These are phyloP conservation scores for Forbesichthys agassizii DNA, from an alignment of 2,113 vertebrate species.

Conservation along the genomic window DNA sequence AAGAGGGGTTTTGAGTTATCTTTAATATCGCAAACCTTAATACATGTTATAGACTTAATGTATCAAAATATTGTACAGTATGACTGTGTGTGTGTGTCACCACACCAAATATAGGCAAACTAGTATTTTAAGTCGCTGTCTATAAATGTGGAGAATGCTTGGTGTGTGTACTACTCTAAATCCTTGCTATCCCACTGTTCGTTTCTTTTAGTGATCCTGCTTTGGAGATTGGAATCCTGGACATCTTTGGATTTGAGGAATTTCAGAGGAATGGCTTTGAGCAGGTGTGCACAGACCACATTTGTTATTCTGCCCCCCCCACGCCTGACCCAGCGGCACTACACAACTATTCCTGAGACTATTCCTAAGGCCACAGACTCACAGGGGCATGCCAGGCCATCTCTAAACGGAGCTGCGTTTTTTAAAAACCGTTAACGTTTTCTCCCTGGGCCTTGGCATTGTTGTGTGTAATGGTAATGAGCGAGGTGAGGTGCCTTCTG, in stretches of 20 bases:
- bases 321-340: too few relatives aligned
- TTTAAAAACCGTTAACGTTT: constrained; percentile 38
- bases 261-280: constrained; percentile 91
- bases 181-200: neutral
- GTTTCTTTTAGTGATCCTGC: constrained; percentile 75
- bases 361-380: neutral
- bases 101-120: neutral
- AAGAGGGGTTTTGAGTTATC: too few relatives aligned
- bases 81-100: neutral
- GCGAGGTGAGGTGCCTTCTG: constrained; percentile 51
- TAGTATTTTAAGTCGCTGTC: neutral
- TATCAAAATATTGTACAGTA: neutral
- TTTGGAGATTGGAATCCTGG: constrained; percentile 87
- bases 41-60: neutral
- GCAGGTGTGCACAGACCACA: constrained; percentile 76
- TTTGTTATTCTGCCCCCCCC: neutral
- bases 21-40: neutral
- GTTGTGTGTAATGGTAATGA: constrained; percentile 53
- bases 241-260: constrained; percentile 95
- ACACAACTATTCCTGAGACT: constrained; percentile 16
- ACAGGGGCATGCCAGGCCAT: neutral
- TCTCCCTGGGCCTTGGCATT: constrained; percentile 31
- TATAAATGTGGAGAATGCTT: neutral
- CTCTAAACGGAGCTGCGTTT: constrained; percentile 37
- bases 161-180: neutral